Percentiles rank a stretch among this genome's conserved stretches.
Conservation (phyloP, 2,888 invertebrate species). For the Dryadula phaetusa region DNA sequence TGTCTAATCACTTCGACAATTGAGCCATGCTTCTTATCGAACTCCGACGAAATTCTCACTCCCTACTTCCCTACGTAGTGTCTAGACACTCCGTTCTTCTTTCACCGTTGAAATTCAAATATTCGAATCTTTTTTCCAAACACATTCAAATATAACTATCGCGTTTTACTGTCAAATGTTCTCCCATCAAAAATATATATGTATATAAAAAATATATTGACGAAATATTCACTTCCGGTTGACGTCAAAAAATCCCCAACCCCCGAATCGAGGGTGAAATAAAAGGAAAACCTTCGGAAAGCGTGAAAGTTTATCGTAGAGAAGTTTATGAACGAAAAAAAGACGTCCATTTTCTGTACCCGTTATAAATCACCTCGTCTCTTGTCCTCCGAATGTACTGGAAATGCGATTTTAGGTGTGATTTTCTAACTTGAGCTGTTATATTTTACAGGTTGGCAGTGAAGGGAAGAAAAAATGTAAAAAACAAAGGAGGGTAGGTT, state of each 20-base stretch:
- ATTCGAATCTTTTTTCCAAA: too few species aligned
- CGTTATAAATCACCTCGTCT: slow-evolving; percentile 23
- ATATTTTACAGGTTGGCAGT: background rate
- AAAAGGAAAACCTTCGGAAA: background rate
- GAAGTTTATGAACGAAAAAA: slow-evolving; percentile 13
- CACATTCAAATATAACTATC: too few species aligned
- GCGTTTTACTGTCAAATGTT: too few species aligned
- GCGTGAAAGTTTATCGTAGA: slow-evolving; percentile 15
- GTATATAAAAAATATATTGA: background rate
- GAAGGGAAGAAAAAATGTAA: too few species aligned
- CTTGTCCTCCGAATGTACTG: background rate
- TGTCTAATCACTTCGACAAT: too few species aligned
- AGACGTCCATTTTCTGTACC: background rate
- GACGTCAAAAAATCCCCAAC: slow-evolving; percentile 8
- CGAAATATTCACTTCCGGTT: background rate
- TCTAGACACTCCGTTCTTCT: too few species aligned
- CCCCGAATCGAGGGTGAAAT: slow-evolving; percentile 7
- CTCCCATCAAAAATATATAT: background rate
- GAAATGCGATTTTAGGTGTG: background rate
- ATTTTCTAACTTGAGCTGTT: background rate
- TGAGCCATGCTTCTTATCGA: too few species aligned
- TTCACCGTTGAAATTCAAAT: too few species aligned
- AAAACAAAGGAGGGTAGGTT: background rate
- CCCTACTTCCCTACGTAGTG: too few species aligned
- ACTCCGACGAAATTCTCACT: too few species aligned